Percentiles rank a stretch among this genome's conserved stretches.
Conservation (phyloP, 2,797 vertebrate species). For the Propithecus deckenii region DNA sequence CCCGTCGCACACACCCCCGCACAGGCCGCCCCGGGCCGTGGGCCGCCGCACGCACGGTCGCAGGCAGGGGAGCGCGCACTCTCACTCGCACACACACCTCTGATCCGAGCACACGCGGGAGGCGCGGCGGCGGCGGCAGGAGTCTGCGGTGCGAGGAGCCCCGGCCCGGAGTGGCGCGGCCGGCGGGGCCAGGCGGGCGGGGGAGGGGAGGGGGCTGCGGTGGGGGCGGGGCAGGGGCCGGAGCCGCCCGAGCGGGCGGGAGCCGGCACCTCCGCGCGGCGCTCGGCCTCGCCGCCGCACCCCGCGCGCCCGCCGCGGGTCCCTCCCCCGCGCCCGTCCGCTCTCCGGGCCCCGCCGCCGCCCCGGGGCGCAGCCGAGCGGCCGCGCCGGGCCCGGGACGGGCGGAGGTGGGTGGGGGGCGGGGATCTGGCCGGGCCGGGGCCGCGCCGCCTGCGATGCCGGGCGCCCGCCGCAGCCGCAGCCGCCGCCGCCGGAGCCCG, state of each 20-base stretch:
- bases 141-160: constrained; percentile 45
- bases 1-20: neutral
- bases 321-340: constrained; percentile 8
- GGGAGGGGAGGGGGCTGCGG: constrained; percentile 31
- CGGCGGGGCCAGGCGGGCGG: constrained; percentile 17
- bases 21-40: constrained; percentile 66
- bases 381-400: constrained; percentile 55
- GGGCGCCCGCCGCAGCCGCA: constrained; percentile 79
- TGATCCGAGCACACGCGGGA: constrained; percentile 28
- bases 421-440: constrained; percentile 68
- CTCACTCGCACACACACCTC: neutral
- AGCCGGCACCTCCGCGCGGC: constrained; percentile 43
- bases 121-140: constrained; percentile 1
- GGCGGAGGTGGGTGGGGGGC: constrained; percentile 69
- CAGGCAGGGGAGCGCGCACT: constrained; percentile 57
- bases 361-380: constrained; percentile 56
- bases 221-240: constrained; percentile 52
- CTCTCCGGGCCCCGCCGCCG: constrained; percentile 44
- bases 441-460: constrained; percentile 78
- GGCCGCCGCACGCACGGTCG: constrained; percentile 69
- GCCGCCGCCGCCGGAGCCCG: constrained; percentile 77
- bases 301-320: neutral
- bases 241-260: constrained; percentile 30
- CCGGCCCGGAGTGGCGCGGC: neutral
- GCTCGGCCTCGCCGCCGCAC: constrained; percentile 53